Percentiles rank a stretch among this genome's conserved stretches.
phyloP scores from a whole-genome alignment of 2,888 invertebrate species.

The Gasteruption jaculator region DNA sequence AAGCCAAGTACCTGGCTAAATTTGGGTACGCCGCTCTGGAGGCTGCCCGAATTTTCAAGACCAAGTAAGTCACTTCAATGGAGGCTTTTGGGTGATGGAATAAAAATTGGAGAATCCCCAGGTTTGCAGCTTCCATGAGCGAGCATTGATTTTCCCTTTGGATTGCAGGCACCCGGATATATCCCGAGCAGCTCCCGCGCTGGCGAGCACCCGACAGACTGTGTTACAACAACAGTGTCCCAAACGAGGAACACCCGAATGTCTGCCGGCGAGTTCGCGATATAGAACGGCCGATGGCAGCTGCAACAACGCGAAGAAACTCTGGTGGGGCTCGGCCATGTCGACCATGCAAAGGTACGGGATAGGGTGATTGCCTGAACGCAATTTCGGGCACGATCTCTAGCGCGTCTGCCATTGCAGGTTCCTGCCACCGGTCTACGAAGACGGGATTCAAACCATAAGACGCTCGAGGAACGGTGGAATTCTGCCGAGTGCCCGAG shows the following conservation, averaged over 20 bases:
- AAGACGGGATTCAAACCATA: slow-evolving; percentile 66
- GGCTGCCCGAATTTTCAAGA: slow-evolving; percentile 59
- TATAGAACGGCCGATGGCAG: slow-evolving; percentile 86
- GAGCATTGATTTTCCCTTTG: slow-evolving; percentile 3
- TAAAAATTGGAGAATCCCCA: no score
- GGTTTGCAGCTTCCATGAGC: no score
- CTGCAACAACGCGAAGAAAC: slow-evolving; percentile 77
- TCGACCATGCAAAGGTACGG: slow-evolving; percentile 67
- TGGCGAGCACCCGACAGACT: slow-evolving; percentile 38
- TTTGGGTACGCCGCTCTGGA: slow-evolving; percentile 69
- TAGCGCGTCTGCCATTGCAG: slow-evolving; percentile 46
- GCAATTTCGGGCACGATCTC: background rate
- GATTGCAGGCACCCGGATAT: slow-evolving; percentile 32
- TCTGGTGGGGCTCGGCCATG: slow-evolving; percentile 78
- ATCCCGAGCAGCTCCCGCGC: slow-evolving; percentile 28
- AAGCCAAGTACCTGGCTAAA: slow-evolving; percentile 59
- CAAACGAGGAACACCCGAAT: slow-evolving; percentile 62
- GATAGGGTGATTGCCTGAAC: background rate
- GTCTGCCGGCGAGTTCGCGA: slow-evolving; percentile 61
- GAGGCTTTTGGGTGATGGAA: no score
- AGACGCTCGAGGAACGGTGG: slow-evolving; percentile 59
- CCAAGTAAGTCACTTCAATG: slow-evolving; percentile 65
- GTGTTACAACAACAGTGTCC: slow-evolving; percentile 64
- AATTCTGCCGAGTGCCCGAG: slow-evolving; percentile 70
- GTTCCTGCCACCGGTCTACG: slow-evolving; percentile 75